Percentiles rank a stretch among this genome's conserved stretches.
phyloP scores from a whole-genome alignment of 2,797 vertebrate species.

The Austrolebias charrua region DNA sequence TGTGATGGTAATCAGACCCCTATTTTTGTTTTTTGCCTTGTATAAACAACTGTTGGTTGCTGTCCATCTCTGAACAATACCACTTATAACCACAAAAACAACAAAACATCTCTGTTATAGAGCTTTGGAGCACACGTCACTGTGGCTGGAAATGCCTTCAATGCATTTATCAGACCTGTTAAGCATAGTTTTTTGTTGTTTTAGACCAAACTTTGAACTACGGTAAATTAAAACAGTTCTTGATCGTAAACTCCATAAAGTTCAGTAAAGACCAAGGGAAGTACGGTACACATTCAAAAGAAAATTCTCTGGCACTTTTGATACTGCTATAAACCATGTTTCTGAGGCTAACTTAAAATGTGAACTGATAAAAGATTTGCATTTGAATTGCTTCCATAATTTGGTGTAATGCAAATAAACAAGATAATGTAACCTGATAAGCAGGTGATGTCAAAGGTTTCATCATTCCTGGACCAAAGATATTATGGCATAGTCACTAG shows the following conservation, averaged over 20 bases:
- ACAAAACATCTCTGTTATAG: neutral
- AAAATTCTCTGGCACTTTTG: neutral
- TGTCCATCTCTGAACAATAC: neutral
- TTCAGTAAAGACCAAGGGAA: neutral
- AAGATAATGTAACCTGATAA: neutral
- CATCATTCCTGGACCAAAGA: no score
- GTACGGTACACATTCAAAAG: neutral
- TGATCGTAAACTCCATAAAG: neutral
- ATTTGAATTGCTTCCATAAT: neutral
- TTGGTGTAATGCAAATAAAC: neutral
- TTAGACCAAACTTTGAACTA: no score
- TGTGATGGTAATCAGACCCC: neutral
- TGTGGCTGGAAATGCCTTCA: neutral
- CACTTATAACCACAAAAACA: neutral
- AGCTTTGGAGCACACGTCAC: no score
- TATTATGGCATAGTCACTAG: no score
- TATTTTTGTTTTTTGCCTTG: constrained; percentile 3
- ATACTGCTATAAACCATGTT: neutral
- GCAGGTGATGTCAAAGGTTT: no score
- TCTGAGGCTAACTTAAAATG: neutral
- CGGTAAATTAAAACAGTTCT: no score
- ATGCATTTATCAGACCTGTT: neutral
- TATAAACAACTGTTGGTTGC: constrained; percentile 7
- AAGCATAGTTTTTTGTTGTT: neutral
- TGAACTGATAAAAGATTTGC: neutral